phyloP scores from a whole-genome alignment of 2,888 invertebrate species.

The Podotricha telesiphe region DNA sequence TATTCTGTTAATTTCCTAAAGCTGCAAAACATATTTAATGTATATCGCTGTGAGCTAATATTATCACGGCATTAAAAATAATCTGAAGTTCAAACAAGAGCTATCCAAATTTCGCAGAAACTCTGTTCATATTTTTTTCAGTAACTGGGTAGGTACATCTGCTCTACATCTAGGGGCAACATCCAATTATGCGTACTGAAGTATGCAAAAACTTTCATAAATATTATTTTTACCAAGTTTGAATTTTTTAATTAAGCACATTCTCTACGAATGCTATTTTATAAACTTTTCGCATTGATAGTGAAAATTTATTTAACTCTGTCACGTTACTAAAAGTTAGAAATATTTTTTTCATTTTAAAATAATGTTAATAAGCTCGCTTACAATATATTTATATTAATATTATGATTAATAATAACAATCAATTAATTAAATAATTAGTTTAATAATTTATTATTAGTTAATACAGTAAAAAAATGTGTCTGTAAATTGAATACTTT shows the following conservation, averaged over 20 bases:
- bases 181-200: conserved; percentile 38
- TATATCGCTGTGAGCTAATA: not conserved
- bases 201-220: conserved; percentile 34
- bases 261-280: conserved; percentile 31
- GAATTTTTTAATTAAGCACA: conserved; percentile 37
- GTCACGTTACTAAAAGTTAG: conserved; percentile 8
- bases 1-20: not conserved
- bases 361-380: not conserved
- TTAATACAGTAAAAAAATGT: too few species aligned
- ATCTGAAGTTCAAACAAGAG: conserved; percentile 21
- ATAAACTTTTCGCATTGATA: conserved; percentile 21
- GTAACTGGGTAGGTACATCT: conserved; percentile 31
- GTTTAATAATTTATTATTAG: too few species aligned
- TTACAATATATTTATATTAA: not conserved
- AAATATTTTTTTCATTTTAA: not conserved
- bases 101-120: conserved; percentile 31
- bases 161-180: conserved; percentile 35
- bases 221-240: conserved; percentile 30
- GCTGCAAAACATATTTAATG: not conserved
- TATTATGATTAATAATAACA: too few species aligned
- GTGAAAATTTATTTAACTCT: conserved; percentile 22
- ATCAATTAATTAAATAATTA: too few species aligned
- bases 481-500: too few species aligned
- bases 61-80: not conserved
- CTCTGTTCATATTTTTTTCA: conserved; percentile 42